Evolutionary conservation across 2,888 invertebrate genomes (phyloP).

Genomic region (Drosophila parthenogenetica): DNA sequence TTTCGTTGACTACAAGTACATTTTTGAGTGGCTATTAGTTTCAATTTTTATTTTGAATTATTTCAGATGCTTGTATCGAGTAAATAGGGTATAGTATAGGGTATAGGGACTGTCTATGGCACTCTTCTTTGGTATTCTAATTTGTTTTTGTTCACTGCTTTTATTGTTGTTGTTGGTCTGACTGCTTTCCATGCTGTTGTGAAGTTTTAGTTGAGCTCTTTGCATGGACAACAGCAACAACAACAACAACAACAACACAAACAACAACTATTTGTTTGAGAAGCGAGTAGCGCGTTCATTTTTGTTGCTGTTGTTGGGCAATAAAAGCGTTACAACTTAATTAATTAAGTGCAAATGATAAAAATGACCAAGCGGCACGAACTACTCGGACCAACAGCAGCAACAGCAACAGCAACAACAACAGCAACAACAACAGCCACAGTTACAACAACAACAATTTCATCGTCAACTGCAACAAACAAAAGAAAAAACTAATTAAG

Average conservation of each 20-base stretch:
- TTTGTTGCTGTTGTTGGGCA: constrained; percentile 53
- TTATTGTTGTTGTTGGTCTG: not conserved
- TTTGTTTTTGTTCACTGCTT: not conserved
- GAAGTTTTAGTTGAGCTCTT: constrained; percentile 6
- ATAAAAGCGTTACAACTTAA: constrained; percentile 79
- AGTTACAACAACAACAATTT: constrained; percentile 25
- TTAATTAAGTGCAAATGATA: constrained; percentile 80
- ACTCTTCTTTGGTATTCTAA: not conserved
- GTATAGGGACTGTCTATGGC: not conserved
- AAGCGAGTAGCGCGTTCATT: constrained; percentile 6
- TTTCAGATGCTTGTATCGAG: too few species aligned
- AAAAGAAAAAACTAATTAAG: constrained; percentile 73
- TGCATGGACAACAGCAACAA: constrained; percentile 7
- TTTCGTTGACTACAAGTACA: too few species aligned
- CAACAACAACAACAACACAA: not conserved
- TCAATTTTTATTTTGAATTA: too few species aligned
- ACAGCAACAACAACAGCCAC: constrained; percentile 6
- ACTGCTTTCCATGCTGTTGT: constrained; percentile 16
- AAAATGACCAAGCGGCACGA: constrained; percentile 76
- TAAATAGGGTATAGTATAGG: not conserved
- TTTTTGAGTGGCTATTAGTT: too few species aligned
- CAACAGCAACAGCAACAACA: constrained; percentile 27
- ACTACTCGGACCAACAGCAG: constrained; percentile 36
- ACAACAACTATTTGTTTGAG: constrained; percentile 16
- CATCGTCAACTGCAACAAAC: constrained; percentile 33